Evolutionary conservation across 1,140 invertebrate species (phyloP).

Genomic region (Heterodera carotae): DNA sequence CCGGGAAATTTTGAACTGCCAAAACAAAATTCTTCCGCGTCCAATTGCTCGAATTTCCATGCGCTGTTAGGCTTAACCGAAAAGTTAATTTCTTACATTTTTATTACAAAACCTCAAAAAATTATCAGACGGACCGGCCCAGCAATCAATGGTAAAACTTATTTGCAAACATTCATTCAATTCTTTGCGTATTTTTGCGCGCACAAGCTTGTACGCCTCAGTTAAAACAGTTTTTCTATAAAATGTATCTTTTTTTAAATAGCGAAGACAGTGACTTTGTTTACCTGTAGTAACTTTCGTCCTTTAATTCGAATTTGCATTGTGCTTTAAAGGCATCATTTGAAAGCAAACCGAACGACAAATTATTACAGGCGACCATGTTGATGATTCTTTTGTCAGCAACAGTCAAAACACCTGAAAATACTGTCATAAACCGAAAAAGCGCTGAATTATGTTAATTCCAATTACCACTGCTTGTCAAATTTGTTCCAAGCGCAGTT

Average conservation of each 20-base stretch:
- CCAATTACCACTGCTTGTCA: neutral
- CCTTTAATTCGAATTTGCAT: neutral
- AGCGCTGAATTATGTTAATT: neutral
- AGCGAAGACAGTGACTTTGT: no score
- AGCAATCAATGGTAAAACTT: neutral
- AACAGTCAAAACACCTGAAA: neutral
- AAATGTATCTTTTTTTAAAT: neutral
- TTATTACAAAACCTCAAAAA: neutral
- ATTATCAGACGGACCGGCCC: conserved; percentile 4
- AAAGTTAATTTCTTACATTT: neutral
- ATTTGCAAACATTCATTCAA: neutral
- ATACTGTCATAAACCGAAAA: neutral
- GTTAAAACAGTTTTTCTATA: neutral
- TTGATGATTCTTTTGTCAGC: neutral
- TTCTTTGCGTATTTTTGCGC: neutral
- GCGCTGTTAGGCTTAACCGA: conserved; percentile 10
- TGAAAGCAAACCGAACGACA: neutral
- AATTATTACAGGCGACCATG: neutral
- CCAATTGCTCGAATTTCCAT: neutral
- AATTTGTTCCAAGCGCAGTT: no score
- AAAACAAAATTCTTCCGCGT: neutral
- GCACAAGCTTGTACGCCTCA: neutral
- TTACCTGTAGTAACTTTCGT: neutral
- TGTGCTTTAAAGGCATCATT: neutral
- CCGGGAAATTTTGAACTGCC: conserved; percentile 3